Conservation (phyloP, 2,888 invertebrate species). For the Cylindroiulus punctatus region DNA sequence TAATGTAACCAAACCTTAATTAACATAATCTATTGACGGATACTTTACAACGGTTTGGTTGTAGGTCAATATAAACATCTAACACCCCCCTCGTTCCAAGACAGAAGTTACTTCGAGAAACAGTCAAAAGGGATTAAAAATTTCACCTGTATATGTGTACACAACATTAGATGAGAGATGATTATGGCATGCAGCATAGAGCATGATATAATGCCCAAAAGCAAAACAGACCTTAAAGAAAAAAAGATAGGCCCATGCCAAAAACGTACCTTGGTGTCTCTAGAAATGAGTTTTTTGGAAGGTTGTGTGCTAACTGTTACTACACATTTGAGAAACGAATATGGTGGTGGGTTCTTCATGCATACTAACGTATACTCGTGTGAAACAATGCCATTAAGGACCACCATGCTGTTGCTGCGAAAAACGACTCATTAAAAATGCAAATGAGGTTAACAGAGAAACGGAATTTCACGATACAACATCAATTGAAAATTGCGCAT, state of each 20-base stretch:
- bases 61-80: constrained; percentile 1
- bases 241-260: neutral
- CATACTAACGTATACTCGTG: neutral
- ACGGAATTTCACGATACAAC: neutral
- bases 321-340: constrained; percentile 18
- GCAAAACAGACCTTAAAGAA: neutral
- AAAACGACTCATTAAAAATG: constrained; percentile 10
- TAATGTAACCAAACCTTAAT: constrained; percentile 18
- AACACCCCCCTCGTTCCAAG: neutral
- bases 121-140: neutral
- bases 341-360: constrained; percentile 11
- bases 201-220: neutral
- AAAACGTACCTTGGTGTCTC: constrained; percentile 5
- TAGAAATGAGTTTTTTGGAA: constrained; percentile 1
- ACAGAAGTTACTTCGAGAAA: neutral
- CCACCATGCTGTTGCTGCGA: constrained; percentile 11
- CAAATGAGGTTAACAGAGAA: neutral
- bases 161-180: constrained; percentile 18
- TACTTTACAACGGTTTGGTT: neutral
- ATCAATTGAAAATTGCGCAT: neutral
- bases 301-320: neutral
- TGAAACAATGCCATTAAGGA: constrained; percentile 7
- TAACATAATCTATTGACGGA: constrained; percentile 2
- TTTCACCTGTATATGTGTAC: constrained; percentile 18
- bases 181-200: constrained; percentile 18